Percentiles rank a stretch among this genome's conserved stretches.
Evolutionary conservation across 2,113 vertebrate genomes (phyloP).

Genomic region (Chroicocephalus ridibundus): DNA sequence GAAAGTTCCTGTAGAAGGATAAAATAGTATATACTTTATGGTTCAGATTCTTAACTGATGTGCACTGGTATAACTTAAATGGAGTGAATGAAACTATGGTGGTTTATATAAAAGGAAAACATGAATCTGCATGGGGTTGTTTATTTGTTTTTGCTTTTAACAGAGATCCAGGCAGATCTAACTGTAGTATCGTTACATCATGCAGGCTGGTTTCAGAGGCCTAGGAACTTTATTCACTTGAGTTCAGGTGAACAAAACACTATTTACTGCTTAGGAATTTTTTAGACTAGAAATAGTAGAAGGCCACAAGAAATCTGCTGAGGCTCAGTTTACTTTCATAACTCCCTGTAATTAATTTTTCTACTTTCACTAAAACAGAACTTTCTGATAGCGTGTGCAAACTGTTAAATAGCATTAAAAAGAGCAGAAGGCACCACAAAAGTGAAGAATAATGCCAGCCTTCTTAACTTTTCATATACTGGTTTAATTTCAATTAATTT

Average conservation of each 20-base stretch:
- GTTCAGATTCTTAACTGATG: neutral
- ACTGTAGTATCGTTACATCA: neutral
- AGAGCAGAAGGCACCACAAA: neutral
- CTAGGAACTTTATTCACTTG: neutral
- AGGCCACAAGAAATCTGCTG: neutral
- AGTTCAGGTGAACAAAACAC: neutral
- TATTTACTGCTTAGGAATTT: neutral
- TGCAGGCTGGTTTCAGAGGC: neutral
- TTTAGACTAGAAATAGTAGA: neutral
- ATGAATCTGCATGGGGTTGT: neutral
- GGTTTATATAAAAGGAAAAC: neutral
- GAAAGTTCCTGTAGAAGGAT: neutral
- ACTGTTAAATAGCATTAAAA: neutral
- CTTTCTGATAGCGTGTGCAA: neutral
- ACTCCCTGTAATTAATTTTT: neutral
- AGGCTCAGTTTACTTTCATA: neutral
- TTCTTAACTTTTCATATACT: neutral
- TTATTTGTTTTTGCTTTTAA: neutral
- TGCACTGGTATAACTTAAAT: neutral
- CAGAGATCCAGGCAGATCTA: neutral
- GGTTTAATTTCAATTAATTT: neutral
- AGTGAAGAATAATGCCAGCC: neutral
- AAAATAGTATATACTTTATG: neutral
- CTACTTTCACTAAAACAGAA: neutral
- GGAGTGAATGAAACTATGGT: neutral